Conservation (phyloP, 2,113 vertebrate species). For the Chloropsis hardwickii region DNA sequence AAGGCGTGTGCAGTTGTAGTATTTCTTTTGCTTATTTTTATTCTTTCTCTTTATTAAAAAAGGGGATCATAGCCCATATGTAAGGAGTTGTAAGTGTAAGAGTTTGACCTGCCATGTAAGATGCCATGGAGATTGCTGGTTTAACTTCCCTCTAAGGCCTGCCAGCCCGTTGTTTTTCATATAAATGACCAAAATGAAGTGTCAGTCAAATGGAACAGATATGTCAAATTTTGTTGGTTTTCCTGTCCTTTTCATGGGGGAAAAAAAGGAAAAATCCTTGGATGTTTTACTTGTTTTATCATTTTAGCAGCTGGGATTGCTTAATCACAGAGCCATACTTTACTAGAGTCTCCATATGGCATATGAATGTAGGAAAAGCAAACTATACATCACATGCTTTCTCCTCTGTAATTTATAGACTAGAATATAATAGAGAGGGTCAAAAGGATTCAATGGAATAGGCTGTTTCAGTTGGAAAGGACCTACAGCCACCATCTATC, state of each 20-base stretch:
- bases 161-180: not conserved
- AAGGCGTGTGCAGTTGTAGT: rapidly evolving
- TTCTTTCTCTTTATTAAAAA: not conserved
- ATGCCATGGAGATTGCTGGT: not conserved
- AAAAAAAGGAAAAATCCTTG: not conserved
- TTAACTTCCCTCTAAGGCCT: not conserved
- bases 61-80: not conserved
- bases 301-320: constrained; percentile 15
- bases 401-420: not conserved
- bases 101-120: not conserved
- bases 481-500: not conserved
- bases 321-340: constrained; percentile 26
- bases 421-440: not conserved
- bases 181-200: not conserved
- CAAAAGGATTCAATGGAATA: not conserved
- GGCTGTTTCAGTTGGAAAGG: not conserved
- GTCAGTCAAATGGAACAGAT: not conserved
- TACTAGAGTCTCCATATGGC: not conserved
- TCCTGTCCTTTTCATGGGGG: not conserved
- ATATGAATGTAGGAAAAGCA: not conserved
- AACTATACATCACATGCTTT: not conserved
- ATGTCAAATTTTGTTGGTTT: not conserved
- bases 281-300: constrained; percentile 31
- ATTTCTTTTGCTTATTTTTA: not conserved
- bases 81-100: not conserved